Base-by-base conservation (phyloP, 2,797 vertebrate genomes). In the Scolopax bukidnonensis region DNA sequence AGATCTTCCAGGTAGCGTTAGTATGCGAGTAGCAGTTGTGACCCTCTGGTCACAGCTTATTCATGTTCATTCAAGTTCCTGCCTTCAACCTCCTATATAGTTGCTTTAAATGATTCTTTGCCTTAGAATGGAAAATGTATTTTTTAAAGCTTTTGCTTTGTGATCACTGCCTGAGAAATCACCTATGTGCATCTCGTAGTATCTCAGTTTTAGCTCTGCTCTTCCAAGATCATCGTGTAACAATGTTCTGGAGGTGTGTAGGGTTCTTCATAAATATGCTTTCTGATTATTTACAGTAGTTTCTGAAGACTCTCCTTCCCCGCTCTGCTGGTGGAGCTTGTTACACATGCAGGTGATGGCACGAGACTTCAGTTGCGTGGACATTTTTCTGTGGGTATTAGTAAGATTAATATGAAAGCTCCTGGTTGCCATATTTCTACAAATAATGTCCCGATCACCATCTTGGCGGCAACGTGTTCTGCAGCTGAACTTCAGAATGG, bases 401-500 rank as follows among this genome's bases (percentile, higher is more conserved):
- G 28, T 40, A 65, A 47, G 12, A 59, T 16, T 9, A 20, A 45
- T 4, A 30, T 45, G n/a, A 71, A 71, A 65, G 38, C 15, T 56
- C 32, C 56, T 11, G 11, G 27, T n/a, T 43, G 63, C 41, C 16
- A 0, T 59, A 30, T 38, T 45, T 65, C 73, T 59, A 65, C 45
- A 65, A 71, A 64, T 28, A 47, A 13, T 9, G 24, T 18, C 20
- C 43, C 8, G 25, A 1, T 51, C 14, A 38, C 10, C 40, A 24
- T 12, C 43, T 51, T 3, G 3, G 17, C 2, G 1, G 45, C 15
- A 38, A 45, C 1, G 1, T 27, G 41, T n/a, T 56, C 10, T 27
- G n/a, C 53, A 53, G 51, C 14, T 50, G 48, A n/a, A 4, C 53
- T 73, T 65, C 51, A 51, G 57, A 70, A 32, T 4, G 11, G 13